Evolutionary conservation across 53 echinoderm and acorn worm species (phyloP), one percentile per base, ranked within the genome.

Genomic region (Hippasteria phrygiana): DNA sequence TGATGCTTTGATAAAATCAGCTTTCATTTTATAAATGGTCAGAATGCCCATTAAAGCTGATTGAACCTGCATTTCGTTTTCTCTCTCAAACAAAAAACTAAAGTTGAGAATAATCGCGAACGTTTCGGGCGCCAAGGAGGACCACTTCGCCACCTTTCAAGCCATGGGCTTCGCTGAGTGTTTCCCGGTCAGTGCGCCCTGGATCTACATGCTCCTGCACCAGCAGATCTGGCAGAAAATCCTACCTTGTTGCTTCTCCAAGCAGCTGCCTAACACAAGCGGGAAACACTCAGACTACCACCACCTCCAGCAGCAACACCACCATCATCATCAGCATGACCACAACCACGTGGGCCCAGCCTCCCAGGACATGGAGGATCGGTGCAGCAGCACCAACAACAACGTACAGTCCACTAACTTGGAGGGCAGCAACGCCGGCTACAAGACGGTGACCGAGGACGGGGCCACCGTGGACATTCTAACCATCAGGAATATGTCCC

Each of bases 81-180:
- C n/a, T n/a, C n/a, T n/a, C n/a, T n/a, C n/a, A n/a, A n/a, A n/a
- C n/a, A n/a, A n/a, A n/a, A n/a, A n/a, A n/a, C n/a, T n/a, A n/a
- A 74, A 93, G 93, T 73, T 90, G 63, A 93, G 94, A 86, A 91
- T 93, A 71, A 91, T 91, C 53, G 4, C 78, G 40, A 93, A 93
- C 54, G 94, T 93, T 45, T 85, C 88, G 4, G 94, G 91, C n/a
- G 63, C 70, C 43, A 85, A 67, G 8, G 66, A 67, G 40, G 88
- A 93, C 53, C 88, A 93, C 42, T 93, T 91, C 34, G 88, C 83
- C 43, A 88, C 90, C 43, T 83, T 93, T 76, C 41, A 48, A 71
- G 94, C 94, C 22, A 91, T 93, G 91, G 91, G 91, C 78, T 88
- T 77, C 73, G 94, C 94, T 2, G 94, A 93, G 55, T 88, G 73